Base-by-base conservation (phyloP, 2,888 invertebrate genomes). In the Actias luna region DNA sequence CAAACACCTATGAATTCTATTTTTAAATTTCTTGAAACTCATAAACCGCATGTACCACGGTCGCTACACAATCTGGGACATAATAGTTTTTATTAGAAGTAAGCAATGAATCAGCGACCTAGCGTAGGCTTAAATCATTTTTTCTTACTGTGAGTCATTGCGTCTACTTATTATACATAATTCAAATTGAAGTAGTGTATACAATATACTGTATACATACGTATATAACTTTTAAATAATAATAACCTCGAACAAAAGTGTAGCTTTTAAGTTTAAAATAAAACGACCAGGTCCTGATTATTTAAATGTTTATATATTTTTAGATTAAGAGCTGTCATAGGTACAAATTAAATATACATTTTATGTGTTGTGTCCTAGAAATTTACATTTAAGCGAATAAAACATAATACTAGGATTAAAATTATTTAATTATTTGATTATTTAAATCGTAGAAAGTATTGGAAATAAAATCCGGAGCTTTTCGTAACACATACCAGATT, bases 61-160 rank as follows among this genome's bases (percentile, higher is more conserved):
- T 4, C 46, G 22, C 22, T 50, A 12, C 22, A 50, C 0, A 22
- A 46, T 46, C 46, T 46, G 22, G 46, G 22, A 46, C 46, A 42
- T 42, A 25, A 22, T 46, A 22, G 18, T 46, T 50, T 46, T 50
- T 50, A 50, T 50, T 50, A 25, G 55, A 55, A 55, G 55, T 55
- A 55, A 16, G 29, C n/a, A 29, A 55, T 55, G 29, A 55, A 29
- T 55, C 55, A 55, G 55, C 29, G n/a, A 55, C n/a, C n/a, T 50
- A 50, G n/a, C 29, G 55, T 55, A 55, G 29, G 29, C 8, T 16
- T 55, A 16, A 55, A 55, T 55, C 12, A 1, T 16, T 29, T 55
- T 55, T 29, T n/a, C 29, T 55, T 29, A 10, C 5, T n/a, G n/a
- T 55, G 55, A 55, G 2, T 55, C 55, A 55, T 55, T 29, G 29